Evolutionary conservation across 2,113 vertebrate genomes (phyloP).

Genomic region (Bothrops jararaca): DNA sequence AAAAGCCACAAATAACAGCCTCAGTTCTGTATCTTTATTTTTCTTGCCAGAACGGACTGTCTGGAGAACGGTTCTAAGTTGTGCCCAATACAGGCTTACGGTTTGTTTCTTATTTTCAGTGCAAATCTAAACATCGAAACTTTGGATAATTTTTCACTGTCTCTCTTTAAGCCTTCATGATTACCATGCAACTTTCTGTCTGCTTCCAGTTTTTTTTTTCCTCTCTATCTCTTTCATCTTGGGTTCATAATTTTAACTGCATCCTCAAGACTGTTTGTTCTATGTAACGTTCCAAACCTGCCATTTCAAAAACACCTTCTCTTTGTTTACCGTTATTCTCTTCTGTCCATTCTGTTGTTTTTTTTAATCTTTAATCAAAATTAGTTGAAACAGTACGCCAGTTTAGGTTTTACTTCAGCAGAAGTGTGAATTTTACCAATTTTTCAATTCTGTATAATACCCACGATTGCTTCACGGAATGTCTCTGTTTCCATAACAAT

Average conservation of each 20-base stretch:
- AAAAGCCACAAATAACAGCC: not conserved
- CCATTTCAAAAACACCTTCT: not conserved
- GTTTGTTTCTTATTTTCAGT: not conserved
- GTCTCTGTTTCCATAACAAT: not conserved
- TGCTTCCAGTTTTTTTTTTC: not conserved
- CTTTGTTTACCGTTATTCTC: not conserved
- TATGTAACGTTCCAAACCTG: not conserved
- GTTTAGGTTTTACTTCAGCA: not conserved
- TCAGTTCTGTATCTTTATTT: not conserved
- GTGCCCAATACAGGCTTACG: not conserved
- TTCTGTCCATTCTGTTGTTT: not conserved
- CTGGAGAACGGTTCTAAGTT: not conserved
- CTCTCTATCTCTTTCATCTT: not conserved
- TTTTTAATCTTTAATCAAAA: not conserved
- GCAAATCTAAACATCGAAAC: not conserved
- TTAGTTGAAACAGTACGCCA: not conserved
- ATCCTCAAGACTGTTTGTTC: not conserved
- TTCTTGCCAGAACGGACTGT: not conserved
- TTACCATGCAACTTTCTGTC: not conserved
- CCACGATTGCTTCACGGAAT: not conserved
- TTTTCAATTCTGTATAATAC: not conserved
- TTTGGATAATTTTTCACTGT: not conserved
- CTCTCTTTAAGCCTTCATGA: not conserved
- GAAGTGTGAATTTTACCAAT: not conserved
- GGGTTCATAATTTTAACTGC: not conserved